phyloP scores from a whole-genome alignment of 2,113 vertebrate genomes.

The Notiomystis cincta region DNA sequence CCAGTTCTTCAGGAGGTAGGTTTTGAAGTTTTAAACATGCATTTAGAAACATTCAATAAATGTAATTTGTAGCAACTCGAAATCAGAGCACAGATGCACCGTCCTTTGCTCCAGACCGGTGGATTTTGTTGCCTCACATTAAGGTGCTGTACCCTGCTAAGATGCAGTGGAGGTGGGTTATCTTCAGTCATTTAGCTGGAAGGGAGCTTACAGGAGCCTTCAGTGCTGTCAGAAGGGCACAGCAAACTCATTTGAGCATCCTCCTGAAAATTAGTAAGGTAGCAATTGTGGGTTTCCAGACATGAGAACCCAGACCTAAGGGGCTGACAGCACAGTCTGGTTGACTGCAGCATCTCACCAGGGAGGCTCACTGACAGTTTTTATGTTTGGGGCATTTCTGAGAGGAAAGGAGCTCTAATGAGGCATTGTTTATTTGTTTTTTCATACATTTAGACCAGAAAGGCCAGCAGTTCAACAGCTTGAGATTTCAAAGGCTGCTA shows the following conservation, averaged over 20 bases:
- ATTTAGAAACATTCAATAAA: rapidly evolving
- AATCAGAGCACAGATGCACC: rapidly evolving
- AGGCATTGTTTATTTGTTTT: background rate
- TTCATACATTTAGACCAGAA: background rate
- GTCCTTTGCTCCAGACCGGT: background rate
- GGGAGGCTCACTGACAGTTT: rapidly evolving
- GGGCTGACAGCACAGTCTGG: background rate
- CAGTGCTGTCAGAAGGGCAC: background rate
- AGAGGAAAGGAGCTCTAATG: background rate
- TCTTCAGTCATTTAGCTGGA: background rate
- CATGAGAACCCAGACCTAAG: background rate
- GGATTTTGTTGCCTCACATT: background rate
- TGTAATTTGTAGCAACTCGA: background rate
- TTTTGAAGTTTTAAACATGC: background rate
- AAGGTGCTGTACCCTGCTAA: background rate
- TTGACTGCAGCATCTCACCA: background rate
- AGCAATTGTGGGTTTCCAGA: background rate
- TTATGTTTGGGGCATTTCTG: background rate
- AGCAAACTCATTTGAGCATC: background rate
- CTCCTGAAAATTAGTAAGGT: background rate
- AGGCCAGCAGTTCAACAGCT: background rate
- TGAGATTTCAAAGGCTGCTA: background rate
- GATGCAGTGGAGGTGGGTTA: background rate
- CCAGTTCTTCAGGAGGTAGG: background rate
- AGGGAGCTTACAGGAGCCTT: background rate